Evolutionary conservation across 2,888 invertebrate species (phyloP).

Genomic region (Entomobrya multifasciata): DNA sequence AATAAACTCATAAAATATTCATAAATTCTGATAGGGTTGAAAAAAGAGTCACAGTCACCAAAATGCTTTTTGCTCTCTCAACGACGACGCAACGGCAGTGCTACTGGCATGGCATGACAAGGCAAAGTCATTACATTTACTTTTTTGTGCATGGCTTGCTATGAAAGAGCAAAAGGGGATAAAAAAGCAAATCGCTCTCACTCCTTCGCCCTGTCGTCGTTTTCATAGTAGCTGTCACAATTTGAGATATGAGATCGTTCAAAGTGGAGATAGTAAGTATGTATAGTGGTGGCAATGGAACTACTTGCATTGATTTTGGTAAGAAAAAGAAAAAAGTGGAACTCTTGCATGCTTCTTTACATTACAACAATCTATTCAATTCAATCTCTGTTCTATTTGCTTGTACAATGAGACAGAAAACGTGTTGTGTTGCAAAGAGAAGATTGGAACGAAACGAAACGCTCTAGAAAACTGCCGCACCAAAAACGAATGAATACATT

Average conservation of each 20-base stretch:
- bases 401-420: constrained; percentile 11
- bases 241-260: constrained; percentile 71
- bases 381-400: constrained; percentile 43
- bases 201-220: constrained; percentile 49
- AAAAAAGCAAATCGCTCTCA: constrained; percentile 26
- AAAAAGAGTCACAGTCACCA: too few species aligned
- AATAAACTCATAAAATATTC: constrained; percentile 62
- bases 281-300: background rate
- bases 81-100: background rate
- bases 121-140: constrained; percentile 1
- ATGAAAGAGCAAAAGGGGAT: constrained; percentile 5
- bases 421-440: background rate
- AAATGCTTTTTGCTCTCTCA: background rate
- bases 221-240: constrained; percentile 69
- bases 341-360: constrained; percentile 1
- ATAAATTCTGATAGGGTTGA: constrained; percentile 58
- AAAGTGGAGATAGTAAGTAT: constrained; percentile 46
- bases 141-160: constrained; percentile 6
- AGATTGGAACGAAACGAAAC: constrained; percentile 15
- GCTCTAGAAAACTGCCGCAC: constrained; percentile 25
- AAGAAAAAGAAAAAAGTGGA: constrained; percentile 20
- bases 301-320: constrained; percentile 20
- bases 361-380: constrained; percentile 46
- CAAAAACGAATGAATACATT: constrained; percentile 22
- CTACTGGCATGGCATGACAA: background rate